Evolutionary conservation across 2,113 vertebrate genomes (phyloP).

Genomic region (Sciurus niger): DNA sequence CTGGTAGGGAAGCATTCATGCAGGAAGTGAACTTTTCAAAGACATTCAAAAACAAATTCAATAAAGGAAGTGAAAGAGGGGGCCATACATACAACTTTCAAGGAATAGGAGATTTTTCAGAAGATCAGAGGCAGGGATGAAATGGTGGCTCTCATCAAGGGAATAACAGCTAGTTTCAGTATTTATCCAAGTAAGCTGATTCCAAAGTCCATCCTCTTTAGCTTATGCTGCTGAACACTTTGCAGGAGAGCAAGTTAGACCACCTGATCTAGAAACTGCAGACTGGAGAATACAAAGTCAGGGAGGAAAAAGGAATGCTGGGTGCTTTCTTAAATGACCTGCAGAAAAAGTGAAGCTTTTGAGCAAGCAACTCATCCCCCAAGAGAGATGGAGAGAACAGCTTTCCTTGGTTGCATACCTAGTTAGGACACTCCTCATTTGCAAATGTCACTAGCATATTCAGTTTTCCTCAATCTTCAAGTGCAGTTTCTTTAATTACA

Average conservation of each 20-base stretch:
- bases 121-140: not conserved
- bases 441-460: not conserved
- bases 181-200: not conserved
- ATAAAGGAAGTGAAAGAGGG: constrained; percentile 65
- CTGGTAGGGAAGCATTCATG: constrained; percentile 35
- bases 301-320: not conserved
- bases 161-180: not conserved
- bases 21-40: constrained; percentile 74
- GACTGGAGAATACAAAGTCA: not conserved
- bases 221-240: not conserved
- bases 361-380: not conserved
- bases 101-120: constrained; percentile 65
- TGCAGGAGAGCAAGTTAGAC: not conserved
- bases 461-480: not conserved
- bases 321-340: not conserved
- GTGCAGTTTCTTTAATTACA: not conserved
- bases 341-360: not conserved
- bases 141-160: not conserved
- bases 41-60: constrained; percentile 70
- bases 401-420: not conserved
- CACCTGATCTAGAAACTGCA: not conserved
- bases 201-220: not conserved
- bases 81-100: constrained; percentile 28
- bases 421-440: not conserved
- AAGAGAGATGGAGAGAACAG: not conserved